Percentiles rank a stretch among this genome's conserved stretches.
Conservation (phyloP, 1,140 invertebrate genomes). For the Caenorhabditis remanei region DNA sequence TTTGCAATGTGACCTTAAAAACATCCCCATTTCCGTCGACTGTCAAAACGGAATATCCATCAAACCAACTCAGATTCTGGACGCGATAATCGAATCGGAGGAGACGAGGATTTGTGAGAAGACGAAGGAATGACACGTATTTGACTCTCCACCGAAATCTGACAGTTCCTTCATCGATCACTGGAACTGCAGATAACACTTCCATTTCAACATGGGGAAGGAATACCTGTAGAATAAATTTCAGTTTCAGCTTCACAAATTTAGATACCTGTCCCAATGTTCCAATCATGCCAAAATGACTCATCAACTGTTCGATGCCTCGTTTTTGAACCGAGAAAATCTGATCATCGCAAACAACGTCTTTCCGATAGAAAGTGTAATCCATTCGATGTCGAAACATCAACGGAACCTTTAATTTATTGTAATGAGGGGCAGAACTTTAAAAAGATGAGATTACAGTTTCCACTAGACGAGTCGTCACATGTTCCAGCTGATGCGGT, state of each 20-base stretch:
- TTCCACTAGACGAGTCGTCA: constrained; percentile 60
- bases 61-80: constrained; percentile 64
- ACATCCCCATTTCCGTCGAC: constrained; percentile 66
- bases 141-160: constrained; percentile 62
- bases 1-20: constrained; percentile 64
- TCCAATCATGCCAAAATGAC: constrained; percentile 62
- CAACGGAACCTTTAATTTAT: constrained; percentile 60
- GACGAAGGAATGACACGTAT: constrained; percentile 63
- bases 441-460: constrained; percentile 37
- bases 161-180: constrained; percentile 66
- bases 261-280: constrained; percentile 52
- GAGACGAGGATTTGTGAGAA: constrained; percentile 58
- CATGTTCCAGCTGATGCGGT: constrained; percentile 63
- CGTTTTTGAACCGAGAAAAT: constrained; percentile 61
- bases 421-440: background rate
- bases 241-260: background rate
- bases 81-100: constrained; percentile 60
- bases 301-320: constrained; percentile 61
- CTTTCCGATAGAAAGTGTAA: constrained; percentile 65
- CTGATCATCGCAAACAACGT: constrained; percentile 67
- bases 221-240: background rate
- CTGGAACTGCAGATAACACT: constrained; percentile 52
- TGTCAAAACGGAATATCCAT: constrained; percentile 66
- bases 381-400: constrained; percentile 66
- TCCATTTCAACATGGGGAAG: constrained; percentile 67